Evolutionary conservation across 2,797 vertebrate species (phyloP).

Genomic region (Leontopithecus rosalia): DNA sequence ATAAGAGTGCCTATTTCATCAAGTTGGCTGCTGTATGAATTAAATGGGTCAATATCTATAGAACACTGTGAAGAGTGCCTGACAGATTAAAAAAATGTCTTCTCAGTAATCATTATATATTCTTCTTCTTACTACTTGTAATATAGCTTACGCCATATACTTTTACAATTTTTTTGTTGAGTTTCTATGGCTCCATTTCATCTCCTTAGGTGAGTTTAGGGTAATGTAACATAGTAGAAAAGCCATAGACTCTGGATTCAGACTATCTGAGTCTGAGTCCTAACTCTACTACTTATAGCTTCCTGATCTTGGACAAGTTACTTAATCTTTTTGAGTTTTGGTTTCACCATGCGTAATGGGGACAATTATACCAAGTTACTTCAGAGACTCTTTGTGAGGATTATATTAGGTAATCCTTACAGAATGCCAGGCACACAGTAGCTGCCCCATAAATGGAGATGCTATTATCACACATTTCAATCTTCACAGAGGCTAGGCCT

Average conservation of each 20-base stretch:
- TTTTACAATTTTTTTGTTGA: not conserved
- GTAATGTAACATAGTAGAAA: not conserved
- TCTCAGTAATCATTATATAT: not conserved
- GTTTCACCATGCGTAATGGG: not conserved
- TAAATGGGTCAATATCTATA: not conserved
- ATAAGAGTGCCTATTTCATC: not conserved
- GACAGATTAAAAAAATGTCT: not conserved
- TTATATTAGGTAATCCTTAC: not conserved
- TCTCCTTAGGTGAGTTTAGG: slow-evolving; percentile 17
- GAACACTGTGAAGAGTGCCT: not conserved
- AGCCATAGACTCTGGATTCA: not conserved
- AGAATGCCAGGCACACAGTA: not conserved
- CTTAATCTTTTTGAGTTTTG: not conserved
- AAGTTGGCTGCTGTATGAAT: not conserved
- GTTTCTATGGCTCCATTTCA: not conserved
- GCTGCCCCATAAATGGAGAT: not conserved
- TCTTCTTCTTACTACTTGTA: not conserved
- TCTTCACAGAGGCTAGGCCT: not conserved
- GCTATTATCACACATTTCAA: not conserved
- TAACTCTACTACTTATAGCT: not conserved
- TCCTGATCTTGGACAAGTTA: not conserved
- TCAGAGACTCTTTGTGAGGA: not conserved
- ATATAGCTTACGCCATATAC: not conserved
- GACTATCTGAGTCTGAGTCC: slow-evolving; percentile 10
- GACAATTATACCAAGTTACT: not conserved